Evolutionary conservation across 2,797 vertebrate genomes (phyloP), one percentile per base, ranked within the genome.

Genomic region (Acanthopagrus latus): DNA sequence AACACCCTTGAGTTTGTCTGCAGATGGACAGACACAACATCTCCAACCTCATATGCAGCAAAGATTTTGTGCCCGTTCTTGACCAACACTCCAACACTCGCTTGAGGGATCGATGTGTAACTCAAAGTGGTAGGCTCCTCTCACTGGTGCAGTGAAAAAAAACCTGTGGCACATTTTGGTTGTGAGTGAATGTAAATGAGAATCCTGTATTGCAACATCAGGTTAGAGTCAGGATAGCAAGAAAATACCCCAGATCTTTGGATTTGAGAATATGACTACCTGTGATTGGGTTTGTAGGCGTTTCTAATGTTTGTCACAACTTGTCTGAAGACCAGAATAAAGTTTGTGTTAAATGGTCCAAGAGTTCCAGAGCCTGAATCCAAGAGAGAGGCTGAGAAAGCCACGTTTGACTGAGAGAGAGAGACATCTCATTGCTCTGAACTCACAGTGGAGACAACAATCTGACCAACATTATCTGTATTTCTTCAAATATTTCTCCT

Each of bases 101-200:
- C 1, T 71, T 6, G 75, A 1, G 1, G 2, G 0, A 52, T 12
- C 18, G 0, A 70, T 3, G 13, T 74, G 1, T 2, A 23, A 77
- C 12, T 64, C 21, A 11, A 81, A 83, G 27, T 51, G 72, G 62
- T 81, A 71, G 12, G 0, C 73, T 25, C 83, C 83, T 76, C 16
- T 76, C 33, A 83, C 75, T 3, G 74, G 77, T n/a, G 76, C 67
- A 33, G 0, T 69, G 65, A 85, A 86, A 29, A 86, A 29, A 88
- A 1, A 58, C 78, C 83, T 81, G 77, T 47, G 33, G 29, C 17
- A 38, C 7, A 44, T 29, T 65, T 29, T 10, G 12, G 23, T 70
- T 58, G 27, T 27, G 2, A 27, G 27, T 27, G 27, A 27, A 27
- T 27, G 27, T 27, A 27, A 27, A 27, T 27, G 27, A n/a, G n/a